These are phyloP conservation scores for Nestor notabilis DNA, from an alignment of 2,113 vertebrate genomes.

Conservation along the genomic window DNA sequence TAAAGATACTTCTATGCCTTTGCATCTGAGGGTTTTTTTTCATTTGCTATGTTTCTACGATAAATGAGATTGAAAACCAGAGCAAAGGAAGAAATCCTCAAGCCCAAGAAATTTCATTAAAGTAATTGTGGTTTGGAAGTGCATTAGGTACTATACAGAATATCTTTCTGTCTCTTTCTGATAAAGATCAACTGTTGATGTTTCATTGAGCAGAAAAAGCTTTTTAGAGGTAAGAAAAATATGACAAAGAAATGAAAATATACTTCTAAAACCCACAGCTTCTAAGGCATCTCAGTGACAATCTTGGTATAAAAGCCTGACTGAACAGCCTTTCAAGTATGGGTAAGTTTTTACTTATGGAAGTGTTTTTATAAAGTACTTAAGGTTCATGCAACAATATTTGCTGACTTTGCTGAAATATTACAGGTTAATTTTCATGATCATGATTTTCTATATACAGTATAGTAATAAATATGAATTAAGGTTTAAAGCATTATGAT, in stretches of 20 bases:
- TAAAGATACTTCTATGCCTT: background rate
- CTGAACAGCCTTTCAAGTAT: background rate
- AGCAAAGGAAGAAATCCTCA: background rate
- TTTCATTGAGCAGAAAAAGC: background rate
- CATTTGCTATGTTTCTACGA: background rate
- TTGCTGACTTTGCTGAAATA: slow-evolving; percentile 18
- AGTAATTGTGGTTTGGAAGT: background rate
- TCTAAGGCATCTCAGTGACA: background rate
- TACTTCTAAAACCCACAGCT: background rate
- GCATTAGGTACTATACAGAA: background rate
- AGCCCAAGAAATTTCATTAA: background rate
- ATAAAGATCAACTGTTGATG: background rate
- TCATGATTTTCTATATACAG: background rate
- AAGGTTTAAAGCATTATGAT: background rate
- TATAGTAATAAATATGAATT: background rate
- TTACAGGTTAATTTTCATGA: background rate
- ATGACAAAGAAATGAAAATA: slow-evolving; percentile 13
- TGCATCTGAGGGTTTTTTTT: background rate
- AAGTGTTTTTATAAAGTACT: slow-evolving; percentile 33
- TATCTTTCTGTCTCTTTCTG: background rate
- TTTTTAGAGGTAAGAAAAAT: slow-evolving; percentile 28
- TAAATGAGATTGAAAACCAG: background rate
- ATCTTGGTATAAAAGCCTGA: background rate
- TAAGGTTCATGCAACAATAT: slow-evolving; percentile 3
- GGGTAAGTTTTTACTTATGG: background rate